Percentiles rank a stretch among this genome's conserved stretches.
Conservation (phyloP, 2,113 vertebrate genomes). For the Plotosus lineatus region DNA sequence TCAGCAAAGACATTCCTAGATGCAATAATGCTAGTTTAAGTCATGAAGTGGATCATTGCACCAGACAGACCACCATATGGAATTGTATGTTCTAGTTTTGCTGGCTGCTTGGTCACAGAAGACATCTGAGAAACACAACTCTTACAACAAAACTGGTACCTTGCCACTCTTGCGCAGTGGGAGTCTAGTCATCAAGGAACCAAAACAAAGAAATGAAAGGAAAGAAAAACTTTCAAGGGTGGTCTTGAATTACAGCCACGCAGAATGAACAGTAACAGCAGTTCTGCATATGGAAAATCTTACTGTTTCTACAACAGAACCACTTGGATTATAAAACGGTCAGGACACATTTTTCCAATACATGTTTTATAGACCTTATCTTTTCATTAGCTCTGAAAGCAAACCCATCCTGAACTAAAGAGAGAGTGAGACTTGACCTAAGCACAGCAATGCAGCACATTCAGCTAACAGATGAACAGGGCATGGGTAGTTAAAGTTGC, state of each 20-base stretch:
- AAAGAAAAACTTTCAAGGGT: neutral
- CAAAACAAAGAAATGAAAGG: slow-evolving; percentile 3
- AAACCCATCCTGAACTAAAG: neutral
- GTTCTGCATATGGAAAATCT: neutral
- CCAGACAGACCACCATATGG: neutral
- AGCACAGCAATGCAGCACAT: neutral
- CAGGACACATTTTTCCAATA: neutral
- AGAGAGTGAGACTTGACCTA: neutral
- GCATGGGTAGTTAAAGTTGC: slow-evolving; percentile 10
- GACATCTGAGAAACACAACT: neutral
- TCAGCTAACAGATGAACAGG: slow-evolving; percentile 4
- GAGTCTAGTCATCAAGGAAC: neutral
- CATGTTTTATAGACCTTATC: neutral
- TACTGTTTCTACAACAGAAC: neutral
- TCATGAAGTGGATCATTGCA: neutral
- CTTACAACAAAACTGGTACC: neutral
- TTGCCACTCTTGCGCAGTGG: neutral
- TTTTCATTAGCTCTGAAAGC: neutral
- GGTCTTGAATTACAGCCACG: slow-evolving; percentile 6
- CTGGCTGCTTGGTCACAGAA: neutral
- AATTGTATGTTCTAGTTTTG: neutral
- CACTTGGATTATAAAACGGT: neutral
- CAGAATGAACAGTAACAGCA: neutral
- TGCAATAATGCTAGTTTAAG: neutral
- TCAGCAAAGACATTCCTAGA: neutral